Conservation (phyloP, 2,113 vertebrate species). For the Strigops habroptila region DNA sequence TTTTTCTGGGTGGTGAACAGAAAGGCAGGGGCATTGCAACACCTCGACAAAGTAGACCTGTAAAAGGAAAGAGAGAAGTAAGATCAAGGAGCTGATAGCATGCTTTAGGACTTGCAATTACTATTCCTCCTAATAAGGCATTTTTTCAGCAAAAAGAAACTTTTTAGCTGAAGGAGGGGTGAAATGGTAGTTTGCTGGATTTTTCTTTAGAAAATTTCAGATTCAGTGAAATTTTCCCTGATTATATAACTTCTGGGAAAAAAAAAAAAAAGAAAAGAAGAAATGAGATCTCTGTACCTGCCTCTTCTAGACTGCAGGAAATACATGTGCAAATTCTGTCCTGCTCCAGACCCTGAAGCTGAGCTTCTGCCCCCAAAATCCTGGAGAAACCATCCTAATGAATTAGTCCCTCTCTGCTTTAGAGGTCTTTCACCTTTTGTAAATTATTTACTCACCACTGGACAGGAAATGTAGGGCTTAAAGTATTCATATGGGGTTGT, state of each 20-base stretch:
- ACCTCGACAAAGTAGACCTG: conserved; percentile 89
- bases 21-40: conserved; percentile 95
- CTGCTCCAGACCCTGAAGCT: background rate
- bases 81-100: background rate
- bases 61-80: background rate
- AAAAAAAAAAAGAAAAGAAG: background rate
- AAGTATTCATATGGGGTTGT: background rate
- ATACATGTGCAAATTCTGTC: background rate
- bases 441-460: background rate
- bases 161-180: background rate
- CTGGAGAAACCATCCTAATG: background rate
- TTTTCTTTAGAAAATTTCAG: background rate
- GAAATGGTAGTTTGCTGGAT: background rate
- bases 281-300: background rate
- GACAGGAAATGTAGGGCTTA: background rate
- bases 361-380: background rate
- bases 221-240: background rate
- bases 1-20: conserved; percentile 97
- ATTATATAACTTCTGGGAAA: background rate
- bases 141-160: background rate
- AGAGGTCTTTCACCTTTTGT: background rate
- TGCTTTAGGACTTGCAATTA: background rate
- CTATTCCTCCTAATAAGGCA: background rate
- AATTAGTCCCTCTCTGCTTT: background rate
- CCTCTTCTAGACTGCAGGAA: background rate